Conservation (phyloP, 2,113 vertebrate genomes). For the Heterotilapia buettikoferi region DNA sequence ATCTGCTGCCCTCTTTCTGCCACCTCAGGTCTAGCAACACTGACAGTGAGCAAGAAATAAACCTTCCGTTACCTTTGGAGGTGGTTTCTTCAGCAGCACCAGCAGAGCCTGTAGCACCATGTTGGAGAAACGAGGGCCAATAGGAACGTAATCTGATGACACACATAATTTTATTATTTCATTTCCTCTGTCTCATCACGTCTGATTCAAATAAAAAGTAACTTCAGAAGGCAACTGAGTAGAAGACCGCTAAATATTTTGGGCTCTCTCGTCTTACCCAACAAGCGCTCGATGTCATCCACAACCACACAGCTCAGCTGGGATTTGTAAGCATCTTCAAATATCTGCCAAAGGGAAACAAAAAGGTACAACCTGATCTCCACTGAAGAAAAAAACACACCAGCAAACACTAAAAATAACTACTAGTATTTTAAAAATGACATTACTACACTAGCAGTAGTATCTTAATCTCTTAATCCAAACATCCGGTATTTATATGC, state of each 20-base stretch:
- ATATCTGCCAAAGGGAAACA: constrained; percentile 75
- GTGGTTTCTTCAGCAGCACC: constrained; percentile 92
- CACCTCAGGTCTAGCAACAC: constrained; percentile 4
- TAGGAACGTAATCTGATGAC: constrained; percentile 87
- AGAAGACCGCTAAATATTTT: neutral
- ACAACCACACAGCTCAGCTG: constrained; percentile 96
- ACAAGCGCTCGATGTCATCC: constrained; percentile 90
- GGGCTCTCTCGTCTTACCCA: constrained; percentile 74
- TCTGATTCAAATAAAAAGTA: neutral
- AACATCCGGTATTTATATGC: neutral
- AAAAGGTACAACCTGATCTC: neutral
- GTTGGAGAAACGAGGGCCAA: constrained; percentile 95
- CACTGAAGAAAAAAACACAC: neutral
- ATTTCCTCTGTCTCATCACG: rapidly evolving
- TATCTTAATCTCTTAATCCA: neutral
- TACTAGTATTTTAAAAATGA: rapidly evolving
- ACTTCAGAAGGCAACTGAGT: neutral
- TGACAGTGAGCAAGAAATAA: neutral
- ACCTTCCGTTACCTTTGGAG: constrained; percentile 81
- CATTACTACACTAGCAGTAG: neutral
- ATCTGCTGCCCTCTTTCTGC: constrained; percentile 73
- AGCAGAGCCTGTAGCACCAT: constrained; percentile 91
- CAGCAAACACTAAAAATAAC: neutral
- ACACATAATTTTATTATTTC: neutral
- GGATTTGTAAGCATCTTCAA: constrained; percentile 97